These are phyloP conservation scores for Pachycephala philippinensis DNA, from an alignment of 2,113 vertebrate species.

Conservation along the genomic window DNA sequence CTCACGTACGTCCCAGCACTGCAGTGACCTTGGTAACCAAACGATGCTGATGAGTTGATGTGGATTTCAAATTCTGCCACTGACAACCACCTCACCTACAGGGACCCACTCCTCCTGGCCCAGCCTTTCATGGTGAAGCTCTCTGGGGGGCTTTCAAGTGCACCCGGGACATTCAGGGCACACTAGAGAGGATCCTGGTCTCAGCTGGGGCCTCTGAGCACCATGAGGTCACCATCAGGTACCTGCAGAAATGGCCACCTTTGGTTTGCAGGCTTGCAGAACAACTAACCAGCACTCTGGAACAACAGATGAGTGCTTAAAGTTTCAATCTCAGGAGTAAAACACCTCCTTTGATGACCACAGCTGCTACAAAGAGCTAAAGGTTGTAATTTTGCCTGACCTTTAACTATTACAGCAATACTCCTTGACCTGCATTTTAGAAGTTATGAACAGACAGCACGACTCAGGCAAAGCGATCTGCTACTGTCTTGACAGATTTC, in stretches of 20 bases:
- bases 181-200: not conserved
- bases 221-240: not conserved
- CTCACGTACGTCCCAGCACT: rapidly evolving
- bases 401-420: not conserved
- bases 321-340: not conserved
- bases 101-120: not conserved
- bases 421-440: not conserved
- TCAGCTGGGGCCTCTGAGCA: not conserved
- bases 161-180: not conserved
- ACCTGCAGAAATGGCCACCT: not conserved
- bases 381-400: not conserved
- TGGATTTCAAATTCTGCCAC: not conserved
- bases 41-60: not conserved
- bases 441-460: not conserved
- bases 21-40: not conserved
- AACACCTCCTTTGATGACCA: not conserved
- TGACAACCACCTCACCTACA: not conserved
- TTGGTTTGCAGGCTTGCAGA: not conserved
- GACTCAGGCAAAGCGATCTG: not conserved
- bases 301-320: not conserved
- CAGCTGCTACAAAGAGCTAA: not conserved
- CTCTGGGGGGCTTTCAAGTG: not conserved
- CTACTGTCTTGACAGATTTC: not conserved
- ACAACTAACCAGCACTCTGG: not conserved
- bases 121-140: not conserved